Percentiles rank a stretch among this genome's conserved stretches.
phyloP scores from a whole-genome alignment of 2,797 vertebrate species.

The Schizothorax lantsangensis region DNA sequence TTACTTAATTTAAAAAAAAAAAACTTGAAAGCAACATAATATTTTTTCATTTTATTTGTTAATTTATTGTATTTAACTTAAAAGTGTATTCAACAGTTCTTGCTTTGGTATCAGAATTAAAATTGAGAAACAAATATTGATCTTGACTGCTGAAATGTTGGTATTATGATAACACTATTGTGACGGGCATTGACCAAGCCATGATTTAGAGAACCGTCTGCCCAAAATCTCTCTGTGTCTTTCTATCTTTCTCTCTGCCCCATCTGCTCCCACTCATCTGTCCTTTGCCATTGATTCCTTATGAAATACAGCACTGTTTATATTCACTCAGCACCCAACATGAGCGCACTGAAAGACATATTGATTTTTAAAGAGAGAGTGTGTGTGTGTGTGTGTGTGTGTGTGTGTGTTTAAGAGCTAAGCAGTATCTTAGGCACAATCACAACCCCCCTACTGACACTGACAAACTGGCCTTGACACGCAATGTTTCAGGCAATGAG shows the following conservation, averaged over 20 bases:
- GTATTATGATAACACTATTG: background rate
- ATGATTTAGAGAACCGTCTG: conserved; percentile 12
- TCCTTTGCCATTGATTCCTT: conserved; percentile 73
- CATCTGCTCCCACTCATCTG: conserved; percentile 69
- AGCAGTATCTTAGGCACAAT: conserved; percentile 52
- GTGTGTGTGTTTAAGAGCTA: conserved; percentile 17
- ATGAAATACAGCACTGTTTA: conserved; percentile 77
- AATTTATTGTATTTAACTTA: background rate
- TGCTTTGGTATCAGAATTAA: background rate
- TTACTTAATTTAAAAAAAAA: background rate
- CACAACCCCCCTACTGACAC: conserved; percentile 49
- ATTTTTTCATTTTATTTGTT: background rate
- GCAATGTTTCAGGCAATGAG: conserved; percentile 38
- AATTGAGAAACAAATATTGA: background rate
- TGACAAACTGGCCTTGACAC: conserved; percentile 58
- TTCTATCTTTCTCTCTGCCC: conserved; percentile 14
- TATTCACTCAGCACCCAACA: conserved; percentile 75
- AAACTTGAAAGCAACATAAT: too few relatives aligned
- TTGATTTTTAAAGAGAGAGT: conserved; percentile 66
- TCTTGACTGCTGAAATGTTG: background rate
- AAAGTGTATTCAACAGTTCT: background rate
- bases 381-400: conserved; percentile 35
- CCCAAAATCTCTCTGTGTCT: conserved; percentile 10
- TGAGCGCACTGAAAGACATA: conserved; percentile 69
- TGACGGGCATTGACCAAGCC: background rate